Base-by-base conservation (phyloP, 2,888 invertebrate genomes). In the Eledone cirrhosa region DNA sequence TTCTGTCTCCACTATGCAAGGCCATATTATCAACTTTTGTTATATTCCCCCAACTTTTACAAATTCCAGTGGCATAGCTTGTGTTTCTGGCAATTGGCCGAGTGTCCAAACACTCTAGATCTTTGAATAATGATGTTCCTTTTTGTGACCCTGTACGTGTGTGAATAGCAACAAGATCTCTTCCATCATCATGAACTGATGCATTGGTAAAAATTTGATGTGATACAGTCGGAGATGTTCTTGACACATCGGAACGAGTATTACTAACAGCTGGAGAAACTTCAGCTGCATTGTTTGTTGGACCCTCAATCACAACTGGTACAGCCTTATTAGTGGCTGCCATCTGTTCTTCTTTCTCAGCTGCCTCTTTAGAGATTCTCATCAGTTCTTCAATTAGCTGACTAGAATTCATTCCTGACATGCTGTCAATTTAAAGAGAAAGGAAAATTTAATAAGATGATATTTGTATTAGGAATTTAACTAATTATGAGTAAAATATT, bases 1-100 rank as follows among this genome's bases (percentile, higher is more conserved):
- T n/a, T 0, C 72, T 31, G 11, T 72, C 72, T 3, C 33, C n/a
- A 33, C 72, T 14, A 3, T 31, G 72, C 41, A 72, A 13, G 7
- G 72, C n/a, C 22, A 69, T 69, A 72, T 31, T 72, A n/a, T 72
- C 72, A 72, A 72, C 72, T 33, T 72, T 72, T 7, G 72, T 72
- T 33, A 72, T 72, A 72, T 72, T 72, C 0, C 72, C 72, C 72
- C 72, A 72, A 41, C 72, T 72, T 72, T 72, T 72, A 41, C 72
- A 72, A 33, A 72, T 72, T 31, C 72, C 72, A 11, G 72, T 72
- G 13, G 72, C 72, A 33, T 72, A 72, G 33, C 72, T 72, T 1
- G 72, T 72, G 33, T 72, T 72, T 31, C 72, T 31, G n/a, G 72
- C 41, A 72, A 72, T 72, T 19, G 72, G 72, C 24, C 72, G 31